Percentiles rank a stretch among this genome's conserved stretches.
Conservation (phyloP, 1,140 invertebrate species). For the Probaryconus sp. region DNA sequence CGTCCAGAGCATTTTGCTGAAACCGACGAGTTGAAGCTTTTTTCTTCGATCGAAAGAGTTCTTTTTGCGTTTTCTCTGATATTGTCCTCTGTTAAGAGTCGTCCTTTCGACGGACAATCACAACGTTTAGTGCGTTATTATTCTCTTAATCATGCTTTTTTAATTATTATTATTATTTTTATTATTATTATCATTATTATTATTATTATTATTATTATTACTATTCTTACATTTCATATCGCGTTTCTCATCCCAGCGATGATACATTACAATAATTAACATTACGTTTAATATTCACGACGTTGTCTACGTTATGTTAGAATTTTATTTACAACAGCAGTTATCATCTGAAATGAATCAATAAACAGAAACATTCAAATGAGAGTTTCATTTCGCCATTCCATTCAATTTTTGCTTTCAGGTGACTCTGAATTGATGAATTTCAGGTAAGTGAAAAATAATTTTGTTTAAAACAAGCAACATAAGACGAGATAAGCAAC, state of each 20-base stretch:
- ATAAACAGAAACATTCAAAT: constrained; percentile 64
- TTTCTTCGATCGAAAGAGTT: constrained; percentile 2
- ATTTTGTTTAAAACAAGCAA: too few species aligned
- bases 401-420: too few species aligned
- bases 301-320: constrained; percentile 70
- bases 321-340: constrained; percentile 71
- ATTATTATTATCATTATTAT: too few species aligned
- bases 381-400: constrained; percentile 7
- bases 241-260: constrained; percentile 56
- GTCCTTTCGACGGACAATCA: constrained; percentile 47
- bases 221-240: constrained; percentile 57
- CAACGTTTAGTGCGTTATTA: constrained; percentile 46
- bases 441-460: not conserved
- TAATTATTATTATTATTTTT: constrained; percentile 56
- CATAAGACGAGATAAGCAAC: too few species aligned
- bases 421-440: too few species aligned
- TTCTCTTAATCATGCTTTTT: constrained; percentile 52
- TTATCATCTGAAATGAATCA: constrained; percentile 68
- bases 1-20: constrained; percentile 26
- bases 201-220: too few species aligned
- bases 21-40: constrained; percentile 7
- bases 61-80: constrained; percentile 6
- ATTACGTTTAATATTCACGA: constrained; percentile 69
- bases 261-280: constrained; percentile 65
- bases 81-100: constrained; percentile 30